phyloP scores from a whole-genome alignment of 2,113 vertebrate genomes.

The Gobiocypris rarus region DNA sequence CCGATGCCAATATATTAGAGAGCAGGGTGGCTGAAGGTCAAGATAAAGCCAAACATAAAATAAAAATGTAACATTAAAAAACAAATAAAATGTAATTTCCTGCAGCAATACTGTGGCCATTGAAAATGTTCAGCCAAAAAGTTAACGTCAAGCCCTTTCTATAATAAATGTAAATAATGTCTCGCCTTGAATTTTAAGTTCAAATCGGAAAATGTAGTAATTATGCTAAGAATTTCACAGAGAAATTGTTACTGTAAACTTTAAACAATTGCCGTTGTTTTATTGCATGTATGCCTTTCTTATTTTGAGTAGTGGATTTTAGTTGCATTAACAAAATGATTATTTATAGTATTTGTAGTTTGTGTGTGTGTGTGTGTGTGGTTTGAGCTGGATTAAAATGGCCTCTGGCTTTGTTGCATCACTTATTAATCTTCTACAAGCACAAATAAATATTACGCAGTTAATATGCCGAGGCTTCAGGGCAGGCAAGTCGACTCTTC shows the following conservation, averaged over 20 bases:
- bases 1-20: too few species aligned
- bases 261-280: too few species aligned
- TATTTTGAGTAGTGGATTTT: not conserved
- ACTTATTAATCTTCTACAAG: conserved; percentile 3
- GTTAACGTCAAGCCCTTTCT: too few species aligned
- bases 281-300: not conserved
- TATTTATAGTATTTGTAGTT: not conserved
- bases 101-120: too few species aligned
- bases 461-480: not conserved
- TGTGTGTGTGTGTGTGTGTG: not conserved
- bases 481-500: not conserved
- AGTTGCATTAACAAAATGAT: not conserved
- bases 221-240: not conserved
- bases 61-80: too few species aligned
- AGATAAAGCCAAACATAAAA: too few species aligned
- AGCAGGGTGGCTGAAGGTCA: too few species aligned
- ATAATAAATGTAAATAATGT: too few species aligned
- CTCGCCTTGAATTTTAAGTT: not conserved
- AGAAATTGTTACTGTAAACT: not conserved
- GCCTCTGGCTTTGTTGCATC: conserved; percentile 4
- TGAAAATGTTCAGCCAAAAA: too few species aligned
- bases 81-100: too few species aligned
- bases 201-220: not conserved
- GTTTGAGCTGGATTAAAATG: not conserved
- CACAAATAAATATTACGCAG: not conserved